These are phyloP conservation scores for Acanthopagrus latus DNA, from an alignment of 2,797 vertebrate species.

Conservation along the genomic window DNA sequence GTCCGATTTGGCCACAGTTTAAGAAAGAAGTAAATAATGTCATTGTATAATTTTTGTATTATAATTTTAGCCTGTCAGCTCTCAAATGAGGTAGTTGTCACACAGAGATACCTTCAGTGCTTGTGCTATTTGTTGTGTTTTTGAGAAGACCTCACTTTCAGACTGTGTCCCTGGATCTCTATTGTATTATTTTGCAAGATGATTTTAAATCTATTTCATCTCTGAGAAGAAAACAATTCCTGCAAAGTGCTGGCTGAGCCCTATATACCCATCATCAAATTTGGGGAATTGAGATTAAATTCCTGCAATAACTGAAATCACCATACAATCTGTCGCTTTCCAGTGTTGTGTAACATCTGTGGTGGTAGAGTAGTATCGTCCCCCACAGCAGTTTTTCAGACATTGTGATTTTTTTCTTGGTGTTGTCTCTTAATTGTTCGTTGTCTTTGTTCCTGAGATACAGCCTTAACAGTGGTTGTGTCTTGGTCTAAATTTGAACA, in stretches of 20 bases:
- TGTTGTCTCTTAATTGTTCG: not conserved
- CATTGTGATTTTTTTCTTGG: not conserved
- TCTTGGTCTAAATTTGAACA: not conserved
- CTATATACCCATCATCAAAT: not conserved
- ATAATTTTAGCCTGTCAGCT: no score
- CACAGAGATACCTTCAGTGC: no score
- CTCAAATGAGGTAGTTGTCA: not conserved
- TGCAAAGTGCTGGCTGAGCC: rapidly evolving
- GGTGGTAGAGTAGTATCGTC: not conserved
- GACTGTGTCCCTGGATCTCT: not conserved
- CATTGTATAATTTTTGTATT: no score
- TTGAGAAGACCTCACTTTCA: not conserved
- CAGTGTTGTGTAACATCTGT: not conserved
- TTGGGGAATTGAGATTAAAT: not conserved
- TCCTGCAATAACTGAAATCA: not conserved
- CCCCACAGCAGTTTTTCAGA: not conserved
- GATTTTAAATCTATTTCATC: not conserved
- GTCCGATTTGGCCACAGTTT: not conserved
- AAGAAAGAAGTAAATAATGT: not conserved
- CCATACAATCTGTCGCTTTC: not conserved
- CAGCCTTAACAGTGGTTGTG: rapidly evolving
- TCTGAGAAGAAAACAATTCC: not conserved
- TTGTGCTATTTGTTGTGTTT: not conserved
- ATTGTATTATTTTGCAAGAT: not conserved
- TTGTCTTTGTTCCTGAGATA: not conserved